Evolutionary conservation across 2,113 vertebrate genomes (phyloP).

Genomic region (Mirza zaza): DNA sequence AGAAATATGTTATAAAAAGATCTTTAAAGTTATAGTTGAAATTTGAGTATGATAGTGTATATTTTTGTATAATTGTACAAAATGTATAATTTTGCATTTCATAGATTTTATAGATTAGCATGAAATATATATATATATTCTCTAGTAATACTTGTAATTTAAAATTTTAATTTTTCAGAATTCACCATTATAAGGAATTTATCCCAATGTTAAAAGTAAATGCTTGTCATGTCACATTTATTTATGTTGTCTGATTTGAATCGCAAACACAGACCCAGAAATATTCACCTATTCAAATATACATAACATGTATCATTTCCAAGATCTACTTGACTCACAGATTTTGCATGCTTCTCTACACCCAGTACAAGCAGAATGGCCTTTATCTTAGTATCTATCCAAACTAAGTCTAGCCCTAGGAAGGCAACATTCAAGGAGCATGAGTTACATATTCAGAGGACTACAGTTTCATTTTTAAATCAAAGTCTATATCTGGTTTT

Average conservation of each 20-base stretch:
- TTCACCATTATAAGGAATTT: not conserved
- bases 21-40: conserved; percentile 1
- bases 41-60: not conserved
- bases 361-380: not conserved
- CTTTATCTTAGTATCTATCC: not conserved
- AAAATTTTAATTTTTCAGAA: not conserved
- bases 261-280: not conserved
- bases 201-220: not conserved
- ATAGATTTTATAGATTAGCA: not conserved
- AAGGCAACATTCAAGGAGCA: not conserved
- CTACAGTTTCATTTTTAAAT: not conserved
- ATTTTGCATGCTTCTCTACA: not conserved
- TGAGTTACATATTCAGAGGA: not conserved
- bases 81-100: not conserved
- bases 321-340: not conserved
- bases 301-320: not conserved
- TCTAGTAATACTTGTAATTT: not conserved
- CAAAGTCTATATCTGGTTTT: not conserved
- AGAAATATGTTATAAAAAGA: not conserved
- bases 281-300: not conserved
- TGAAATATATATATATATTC: not conserved
- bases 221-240: not conserved
- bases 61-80: not conserved
- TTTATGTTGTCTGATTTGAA: not conserved
- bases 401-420: not conserved